Evolutionary conservation across 2,113 vertebrate genomes (phyloP), one percentile per base, ranked within the genome.

Genomic region (Ploceus nigricollis): DNA sequence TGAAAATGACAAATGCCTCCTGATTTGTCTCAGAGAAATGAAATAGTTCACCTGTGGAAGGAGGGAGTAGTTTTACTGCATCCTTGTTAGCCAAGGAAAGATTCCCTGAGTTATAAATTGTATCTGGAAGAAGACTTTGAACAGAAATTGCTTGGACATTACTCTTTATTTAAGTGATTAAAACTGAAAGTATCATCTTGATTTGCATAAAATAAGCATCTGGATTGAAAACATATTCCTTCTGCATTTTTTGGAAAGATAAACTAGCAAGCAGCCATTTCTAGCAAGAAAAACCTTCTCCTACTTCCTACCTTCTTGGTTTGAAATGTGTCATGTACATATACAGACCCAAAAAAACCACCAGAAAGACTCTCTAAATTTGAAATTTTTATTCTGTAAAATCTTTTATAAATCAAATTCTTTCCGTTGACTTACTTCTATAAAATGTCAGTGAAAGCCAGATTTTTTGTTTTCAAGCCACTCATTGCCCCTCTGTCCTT

Each of bases 181-280:
- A 93, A 94, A 28, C 61, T 65, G 70, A 92, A 91, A 71, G 79
- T 30, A 82, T 45, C 50, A 53, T 73, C 89, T 75, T 93, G 72
- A 88, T 97, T 96, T 95, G 92, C 93, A 93, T 95, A 92, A 96
- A 91, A 44, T 58, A 80, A 88, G 53, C 88, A 89, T 81, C 79
- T 85, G 73, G 88, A 86, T 75, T 92, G 79, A 40, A 86, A 93
- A 64, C 33, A 33, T 64, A 47, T 94, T 92, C 48, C 60, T 80
- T 83, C 56, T 33, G n/a, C 5, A 2, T 78, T 95, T 95, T 79
- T 72, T 88, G 39, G 72, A 69, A 77, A 83, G 76, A 63, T 37
- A 73, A 92, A 68, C 31, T n/a, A 81, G 24, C 51, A 66, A 77
- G 45, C 75, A 75, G 54, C 47, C 51, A 45, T 82, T 86, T 82